These are phyloP conservation scores for Cyrtorhinus lividipennis DNA, from an alignment of 1,140 invertebrate genomes.

Conservation along the genomic window DNA sequence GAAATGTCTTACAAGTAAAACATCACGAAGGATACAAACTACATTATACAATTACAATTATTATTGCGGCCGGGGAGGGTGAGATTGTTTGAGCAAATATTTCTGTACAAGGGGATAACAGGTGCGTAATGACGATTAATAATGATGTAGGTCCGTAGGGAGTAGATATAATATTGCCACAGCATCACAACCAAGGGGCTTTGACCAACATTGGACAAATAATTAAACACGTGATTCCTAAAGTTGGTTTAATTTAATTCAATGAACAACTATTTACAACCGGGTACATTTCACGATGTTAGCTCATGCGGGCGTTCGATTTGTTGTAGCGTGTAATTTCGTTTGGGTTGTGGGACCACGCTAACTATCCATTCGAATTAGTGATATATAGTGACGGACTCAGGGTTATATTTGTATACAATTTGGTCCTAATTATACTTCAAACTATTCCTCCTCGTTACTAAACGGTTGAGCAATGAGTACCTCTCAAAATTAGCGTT, in stretches of 20 bases:
- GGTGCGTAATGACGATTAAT: neutral
- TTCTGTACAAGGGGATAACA: slow-evolving; percentile 5
- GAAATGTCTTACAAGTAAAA: neutral
- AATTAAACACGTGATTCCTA: neutral
- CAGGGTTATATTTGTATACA: no score
- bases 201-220: neutral
- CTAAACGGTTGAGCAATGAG: no score
- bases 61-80: neutral
- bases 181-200: slow-evolving; percentile 12
- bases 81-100: slow-evolving; percentile 12
- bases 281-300: no score
- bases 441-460: no score
- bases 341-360: no score
- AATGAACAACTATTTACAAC: neutral
- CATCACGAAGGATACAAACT: neutral
- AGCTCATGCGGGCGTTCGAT: no score
- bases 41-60: neutral
- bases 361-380: no score
- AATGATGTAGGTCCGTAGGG: neutral
- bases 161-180: slow-evolving; percentile 4
- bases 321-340: no score
- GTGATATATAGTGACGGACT: no score
- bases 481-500: no score
- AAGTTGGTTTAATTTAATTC: neutral
- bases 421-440: no score